These are phyloP conservation scores for Corythoichthys haematopterus DNA, from an alignment of 2,113 vertebrate species.

Conservation along the genomic window DNA sequence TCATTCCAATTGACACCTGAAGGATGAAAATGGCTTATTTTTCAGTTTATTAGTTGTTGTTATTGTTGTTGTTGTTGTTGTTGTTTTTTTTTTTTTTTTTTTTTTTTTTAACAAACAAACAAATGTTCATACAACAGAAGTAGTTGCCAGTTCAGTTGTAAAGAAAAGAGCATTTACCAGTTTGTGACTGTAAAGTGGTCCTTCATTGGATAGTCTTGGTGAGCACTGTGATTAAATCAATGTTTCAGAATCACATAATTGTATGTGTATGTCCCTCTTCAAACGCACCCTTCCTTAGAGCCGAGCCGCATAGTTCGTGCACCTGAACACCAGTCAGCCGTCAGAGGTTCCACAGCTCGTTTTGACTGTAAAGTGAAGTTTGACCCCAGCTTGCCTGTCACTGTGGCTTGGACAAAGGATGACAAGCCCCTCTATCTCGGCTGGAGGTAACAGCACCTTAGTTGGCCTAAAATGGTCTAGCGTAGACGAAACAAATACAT, in stretches of 20 bases:
- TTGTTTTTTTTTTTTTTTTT: too few relatives aligned
- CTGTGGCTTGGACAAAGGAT: constrained; percentile 85
- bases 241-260: background rate
- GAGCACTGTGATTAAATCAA: background rate
- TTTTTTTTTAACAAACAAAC: too few relatives aligned
- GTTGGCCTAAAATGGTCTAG: background rate
- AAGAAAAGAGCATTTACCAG: too few relatives aligned
- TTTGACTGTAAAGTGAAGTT: constrained; percentile 83
- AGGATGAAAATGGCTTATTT: too few relatives aligned
- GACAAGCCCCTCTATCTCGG: constrained; percentile 75
- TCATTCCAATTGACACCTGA: too few relatives aligned
- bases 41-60: too few relatives aligned
- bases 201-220: background rate
- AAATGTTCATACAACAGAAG: too few relatives aligned
- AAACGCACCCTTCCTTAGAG: constrained; percentile 68
- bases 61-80: too few relatives aligned
- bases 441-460: constrained; percentile 73
- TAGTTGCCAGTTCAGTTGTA: too few relatives aligned
- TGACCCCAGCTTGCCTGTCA: constrained; percentile 77
- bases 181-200: too few relatives aligned
- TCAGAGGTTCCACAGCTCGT: constrained; percentile 74
- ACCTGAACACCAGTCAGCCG: constrained; percentile 76
- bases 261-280: constrained; percentile 3
- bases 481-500: background rate
- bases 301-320: constrained; percentile 82